These are phyloP conservation scores for Cerastis leucographa DNA, from an alignment of 2,888 invertebrate genomes.

Conservation along the genomic window DNA sequence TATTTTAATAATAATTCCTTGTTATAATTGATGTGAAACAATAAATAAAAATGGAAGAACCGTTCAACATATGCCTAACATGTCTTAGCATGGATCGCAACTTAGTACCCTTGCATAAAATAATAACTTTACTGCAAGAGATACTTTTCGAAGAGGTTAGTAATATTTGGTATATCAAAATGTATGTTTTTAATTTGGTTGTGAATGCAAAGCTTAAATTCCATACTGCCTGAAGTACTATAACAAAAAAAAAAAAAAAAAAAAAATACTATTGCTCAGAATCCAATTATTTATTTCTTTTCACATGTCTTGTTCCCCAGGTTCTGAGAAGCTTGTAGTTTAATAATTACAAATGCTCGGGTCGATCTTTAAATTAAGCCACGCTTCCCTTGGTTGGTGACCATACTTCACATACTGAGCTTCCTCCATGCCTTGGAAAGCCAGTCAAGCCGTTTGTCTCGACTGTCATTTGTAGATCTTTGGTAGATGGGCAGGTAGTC, in stretches of 20 bases:
- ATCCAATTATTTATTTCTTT: not conserved
- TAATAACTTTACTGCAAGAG: conserved; percentile 58
- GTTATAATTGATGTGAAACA: not conserved
- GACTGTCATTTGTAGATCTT: no score
- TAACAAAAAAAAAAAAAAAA: no score
- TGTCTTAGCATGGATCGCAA: conserved; percentile 69
- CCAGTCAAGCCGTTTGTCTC: no score
- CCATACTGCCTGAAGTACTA: not conserved
- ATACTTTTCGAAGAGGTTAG: conserved; percentile 62
- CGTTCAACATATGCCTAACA: conserved; percentile 65
- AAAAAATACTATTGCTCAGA: no score
- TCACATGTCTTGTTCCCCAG: not conserved
- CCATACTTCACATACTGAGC: not conserved
- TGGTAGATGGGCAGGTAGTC: no score
- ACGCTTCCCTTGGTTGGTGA: not conserved
- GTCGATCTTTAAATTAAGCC: no score
- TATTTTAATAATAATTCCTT: not conserved
- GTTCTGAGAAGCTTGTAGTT: not conserved
- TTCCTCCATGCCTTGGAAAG: not conserved
- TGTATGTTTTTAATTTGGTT: not conserved
- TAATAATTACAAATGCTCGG: not conserved
- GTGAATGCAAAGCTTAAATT: not conserved
- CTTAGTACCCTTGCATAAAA: conserved; percentile 53
- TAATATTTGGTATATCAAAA: not conserved
- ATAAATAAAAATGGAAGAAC: conserved; percentile 48